Base-by-base conservation (phyloP, 2,797 vertebrate species). In the Hozukius guyotensis region DNA sequence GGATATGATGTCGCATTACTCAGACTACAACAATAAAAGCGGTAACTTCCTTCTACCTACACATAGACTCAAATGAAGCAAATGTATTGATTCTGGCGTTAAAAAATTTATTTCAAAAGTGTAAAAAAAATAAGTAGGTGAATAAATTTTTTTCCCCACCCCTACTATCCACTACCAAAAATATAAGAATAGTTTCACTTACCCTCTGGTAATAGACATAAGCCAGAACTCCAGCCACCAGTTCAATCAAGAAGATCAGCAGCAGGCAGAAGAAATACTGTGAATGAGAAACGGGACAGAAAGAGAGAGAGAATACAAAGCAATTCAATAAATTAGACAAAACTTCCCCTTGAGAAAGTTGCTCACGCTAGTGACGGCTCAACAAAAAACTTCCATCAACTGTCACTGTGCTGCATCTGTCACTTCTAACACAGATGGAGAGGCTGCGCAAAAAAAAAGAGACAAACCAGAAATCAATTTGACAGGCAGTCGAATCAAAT, bases 131-230 rank as follows among this genome's bases (percentile, higher is more conserved):
- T 6, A 42, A 46, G 14, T 46, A 46, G 38, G 38, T 46, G 14
- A 18, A 46, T 46, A 7, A 0, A 1, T 16, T 18, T 42, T 42
- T 42, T 42, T 18, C 14, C 10, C 2, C 42, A 46, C 6, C 6
- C 42, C 7, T 46, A 7, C 42, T 46, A 46, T 38, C 36, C 11
- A 3, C 64, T 32, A 52, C 27, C 29, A 3, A 7, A 49, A 38
- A 18, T n/a, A n/a, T 4, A 16, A 24, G 3, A 29, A 7, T 29
- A 57, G 70, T 60, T 80, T 55, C 27, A 90, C 96, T 96, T 86
- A 97, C 97, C 94, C 82, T 96, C 84, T 96, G 97, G 90, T 97
- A 97, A 86, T 97, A 97, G 7, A 97, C 94, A 12, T 97, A 97
- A 7, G 97, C 97, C 90, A 97, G 92, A 3, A 97, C 94, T 27